Evolutionary conservation across 2,797 vertebrate genomes (phyloP).

Genomic region (Pristis pectinata): DNA sequence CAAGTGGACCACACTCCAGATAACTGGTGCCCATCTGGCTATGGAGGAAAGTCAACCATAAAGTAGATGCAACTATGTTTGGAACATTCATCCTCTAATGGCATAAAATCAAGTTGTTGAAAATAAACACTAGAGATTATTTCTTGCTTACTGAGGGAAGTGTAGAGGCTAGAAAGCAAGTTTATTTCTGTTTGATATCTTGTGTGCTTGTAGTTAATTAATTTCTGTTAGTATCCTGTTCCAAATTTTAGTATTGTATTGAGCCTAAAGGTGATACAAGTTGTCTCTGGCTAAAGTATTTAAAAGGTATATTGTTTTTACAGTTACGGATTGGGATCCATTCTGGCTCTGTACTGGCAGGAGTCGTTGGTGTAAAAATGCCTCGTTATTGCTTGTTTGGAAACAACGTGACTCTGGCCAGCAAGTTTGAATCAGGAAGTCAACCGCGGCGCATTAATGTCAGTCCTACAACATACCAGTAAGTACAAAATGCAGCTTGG

Average conservation of each 20-base stretch:
- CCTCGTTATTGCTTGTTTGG: constrained; percentile 94
- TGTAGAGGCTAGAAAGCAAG: background rate
- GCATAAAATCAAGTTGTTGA: background rate
- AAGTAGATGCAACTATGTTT: background rate
- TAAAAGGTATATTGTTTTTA: constrained; percentile 19
- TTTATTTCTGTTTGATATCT: background rate
- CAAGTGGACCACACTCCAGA: background rate
- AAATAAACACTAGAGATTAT: background rate
- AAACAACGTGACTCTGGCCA: constrained; percentile 95
- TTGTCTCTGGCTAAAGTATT: background rate
- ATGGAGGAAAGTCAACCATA: background rate
- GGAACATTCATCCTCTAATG: background rate
- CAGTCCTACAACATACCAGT: constrained; percentile 94
- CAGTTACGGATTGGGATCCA: constrained; percentile 95
- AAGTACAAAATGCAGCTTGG: constrained; percentile 55
- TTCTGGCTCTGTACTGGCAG: constrained; percentile 90
- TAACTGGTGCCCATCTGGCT: background rate
- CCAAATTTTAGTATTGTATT: background rate
- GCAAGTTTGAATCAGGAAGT: constrained; percentile 96
- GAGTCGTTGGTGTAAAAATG: constrained; percentile 94
- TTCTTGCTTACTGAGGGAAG: background rate
- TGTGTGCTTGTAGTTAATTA: background rate
- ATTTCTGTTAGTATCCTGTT: background rate
- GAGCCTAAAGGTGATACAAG: background rate
- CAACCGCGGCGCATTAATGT: constrained; percentile 91